These are phyloP conservation scores for Ips typographus DNA, from an alignment of 1,140 invertebrate species.

Conservation along the genomic window DNA sequence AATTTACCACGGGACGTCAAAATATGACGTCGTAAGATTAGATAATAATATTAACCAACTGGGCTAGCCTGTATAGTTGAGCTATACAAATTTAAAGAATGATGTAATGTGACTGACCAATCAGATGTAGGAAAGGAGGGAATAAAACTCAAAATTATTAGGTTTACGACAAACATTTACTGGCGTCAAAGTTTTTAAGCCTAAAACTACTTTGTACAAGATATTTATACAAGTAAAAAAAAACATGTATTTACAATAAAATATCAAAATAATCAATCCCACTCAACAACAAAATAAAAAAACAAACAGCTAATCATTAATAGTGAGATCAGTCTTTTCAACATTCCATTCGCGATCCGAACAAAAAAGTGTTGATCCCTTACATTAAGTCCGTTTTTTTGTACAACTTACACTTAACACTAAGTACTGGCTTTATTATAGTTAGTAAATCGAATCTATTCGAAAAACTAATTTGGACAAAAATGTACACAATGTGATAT, in stretches of 20 bases:
- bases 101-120: too few species aligned
- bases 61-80: too few species aligned
- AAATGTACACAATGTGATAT: not conserved
- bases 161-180: constrained; percentile 32
- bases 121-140: too few species aligned
- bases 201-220: constrained; percentile 25
- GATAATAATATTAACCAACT: too few species aligned
- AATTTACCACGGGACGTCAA: too few species aligned
- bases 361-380: constrained; percentile 4
- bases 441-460: too few species aligned
- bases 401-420: constrained; percentile 5
- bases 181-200: constrained; percentile 31
- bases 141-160: not conserved
- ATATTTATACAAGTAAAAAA: not conserved
- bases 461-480: not conserved
- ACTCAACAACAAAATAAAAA: constrained; percentile 27
- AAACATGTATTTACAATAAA: constrained; percentile 34
- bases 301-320: constrained; percentile 13
- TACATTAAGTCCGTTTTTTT: not conserved
- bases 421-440: constrained; percentile 37
- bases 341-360: constrained; percentile 23
- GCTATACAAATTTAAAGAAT: too few species aligned
- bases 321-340: constrained; percentile 42
- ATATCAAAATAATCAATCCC: constrained; percentile 34
- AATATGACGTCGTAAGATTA: too few species aligned